phyloP scores from a whole-genome alignment of 92 coral and sea anemone genomes.

The Pocillopora grandis region DNA sequence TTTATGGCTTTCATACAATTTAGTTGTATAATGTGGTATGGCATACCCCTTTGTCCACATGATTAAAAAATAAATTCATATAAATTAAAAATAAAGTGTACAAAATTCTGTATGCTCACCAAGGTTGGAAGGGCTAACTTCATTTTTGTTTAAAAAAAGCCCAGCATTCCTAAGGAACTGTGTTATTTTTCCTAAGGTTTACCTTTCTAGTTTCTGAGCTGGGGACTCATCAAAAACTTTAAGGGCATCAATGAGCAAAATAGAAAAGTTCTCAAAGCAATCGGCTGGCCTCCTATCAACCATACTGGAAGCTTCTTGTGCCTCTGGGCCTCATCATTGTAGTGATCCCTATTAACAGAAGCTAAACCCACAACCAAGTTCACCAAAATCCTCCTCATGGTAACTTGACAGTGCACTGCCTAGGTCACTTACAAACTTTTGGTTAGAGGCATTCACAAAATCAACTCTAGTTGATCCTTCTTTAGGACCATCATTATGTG shows the following conservation, averaged over 20 bases:
- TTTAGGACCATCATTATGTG: not conserved
- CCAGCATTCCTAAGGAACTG: conserved; percentile 55
- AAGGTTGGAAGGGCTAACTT: conserved; percentile 39
- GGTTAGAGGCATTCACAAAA: not conserved
- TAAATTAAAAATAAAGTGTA: conserved; percentile 56
- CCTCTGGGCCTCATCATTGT: conserved; percentile 37
- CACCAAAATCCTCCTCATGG: not conserved
- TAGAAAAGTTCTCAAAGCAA: conserved; percentile 58
- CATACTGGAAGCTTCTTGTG: conserved; percentile 46
- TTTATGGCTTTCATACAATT: conserved; percentile 37
- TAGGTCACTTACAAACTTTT: not conserved
- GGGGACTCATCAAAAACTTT: conserved; percentile 42
- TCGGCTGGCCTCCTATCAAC: conserved; percentile 64
- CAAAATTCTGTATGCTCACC: conserved; percentile 54
- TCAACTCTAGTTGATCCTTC: not conserved
- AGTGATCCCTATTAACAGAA: conserved; percentile 41
- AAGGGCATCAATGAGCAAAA: conserved; percentile 57
- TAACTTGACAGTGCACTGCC: conserved; percentile 4
- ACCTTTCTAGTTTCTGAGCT: conserved; percentile 33
- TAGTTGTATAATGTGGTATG: conserved; percentile 42
- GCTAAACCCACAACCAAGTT: conserved; percentile 70
- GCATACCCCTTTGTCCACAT: conserved; percentile 57
- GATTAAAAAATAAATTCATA: conserved; percentile 47
- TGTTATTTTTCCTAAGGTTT: conserved; percentile 46
- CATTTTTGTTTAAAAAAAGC: conserved; percentile 52